These are phyloP conservation scores for Dendronephthya gigantea DNA, from an alignment of 64 coral and sea anemone genomes.

Conservation along the genomic window DNA sequence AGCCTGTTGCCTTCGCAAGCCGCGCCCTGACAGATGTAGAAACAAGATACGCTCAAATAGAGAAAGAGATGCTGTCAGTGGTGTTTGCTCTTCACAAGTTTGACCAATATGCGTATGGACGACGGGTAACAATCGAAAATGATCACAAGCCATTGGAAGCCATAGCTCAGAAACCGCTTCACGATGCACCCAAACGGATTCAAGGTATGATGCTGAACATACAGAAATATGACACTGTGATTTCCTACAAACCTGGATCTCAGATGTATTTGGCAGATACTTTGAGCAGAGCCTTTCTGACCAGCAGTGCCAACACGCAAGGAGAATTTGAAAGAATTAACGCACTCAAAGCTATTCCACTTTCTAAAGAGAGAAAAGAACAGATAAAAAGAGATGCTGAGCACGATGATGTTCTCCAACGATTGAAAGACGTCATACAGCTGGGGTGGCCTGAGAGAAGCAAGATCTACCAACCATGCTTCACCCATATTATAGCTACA, in stretches of 20 bases:
- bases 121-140: background rate
- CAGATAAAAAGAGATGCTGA: background rate
- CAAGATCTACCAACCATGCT: background rate
- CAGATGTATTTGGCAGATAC: constrained; percentile 34
- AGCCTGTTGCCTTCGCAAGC: constrained; percentile 17
- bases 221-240: constrained; percentile 1
- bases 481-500: too few relatives aligned
- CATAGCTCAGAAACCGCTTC: constrained; percentile 7
- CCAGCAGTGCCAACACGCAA: too few relatives aligned
- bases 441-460: background rate
- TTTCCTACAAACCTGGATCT: constrained; percentile 26
- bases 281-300: constrained; percentile 11
- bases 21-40: constrained; percentile 29
- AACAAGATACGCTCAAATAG: constrained; percentile 36
- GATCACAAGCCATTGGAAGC: constrained; percentile 26
- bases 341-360: background rate
- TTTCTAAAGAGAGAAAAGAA: background rate
- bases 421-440: background rate
- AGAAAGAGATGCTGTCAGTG: constrained; percentile 28
- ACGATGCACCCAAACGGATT: background rate
- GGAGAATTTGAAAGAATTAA: too few relatives aligned
- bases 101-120: constrained; percentile 24
- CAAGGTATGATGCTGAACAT: constrained; percentile 23
- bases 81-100: constrained; percentile 38
- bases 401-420: background rate